Evolutionary conservation across 1,140 invertebrate genomes (phyloP), one percentile per base, ranked within the genome.

Genomic region (Caenorhabditis brenneri): DNA sequence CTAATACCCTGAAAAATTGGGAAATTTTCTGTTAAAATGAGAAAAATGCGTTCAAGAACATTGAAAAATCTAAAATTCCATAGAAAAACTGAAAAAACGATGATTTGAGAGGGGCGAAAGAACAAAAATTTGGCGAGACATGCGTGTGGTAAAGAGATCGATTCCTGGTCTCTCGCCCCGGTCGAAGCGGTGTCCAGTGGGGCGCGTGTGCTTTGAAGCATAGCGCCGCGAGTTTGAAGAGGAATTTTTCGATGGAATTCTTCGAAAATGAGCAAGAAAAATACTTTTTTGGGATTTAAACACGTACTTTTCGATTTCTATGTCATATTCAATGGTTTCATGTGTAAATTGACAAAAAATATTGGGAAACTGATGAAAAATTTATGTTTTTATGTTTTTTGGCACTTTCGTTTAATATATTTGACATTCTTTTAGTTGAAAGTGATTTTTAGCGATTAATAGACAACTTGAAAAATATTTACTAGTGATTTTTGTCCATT

Each of bases 111-210:
- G 24, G 10, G 29, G 29, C 15, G 51, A 85, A 80, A 80, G 48
- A 80, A 80, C 48, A 55, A 55, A 33, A 51, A 80, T 33, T 49
- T 24, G 51, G 19, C 79, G 36, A 80, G 42, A 16, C 78, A 12
- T 49, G 78, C 29, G 3, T 7, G 12, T 2, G 33, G 27, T 6
- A 74, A 22, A 31, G 48, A 53, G 48, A 80, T 80, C 79, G 79
- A 80, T 80, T 80, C 48, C 51, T 80, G 79, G 79, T 55, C 79
- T 80, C 51, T 80, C 27, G 79, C 79, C 65, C 79, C 65, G 65
- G 22, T n/a, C n/a, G n/a, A 12, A 42, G 65, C 5, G n/a, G n/a
- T 27, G 36, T 42, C 19, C 65, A 36, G 16, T 74, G 22, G 65
- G 29, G 65, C 65, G 65, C 65, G 36, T 24, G 16, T 65, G 48